These are phyloP conservation scores for Willowsia nigromaculata DNA, from an alignment of 2,888 invertebrate genomes.

Conservation along the genomic window DNA sequence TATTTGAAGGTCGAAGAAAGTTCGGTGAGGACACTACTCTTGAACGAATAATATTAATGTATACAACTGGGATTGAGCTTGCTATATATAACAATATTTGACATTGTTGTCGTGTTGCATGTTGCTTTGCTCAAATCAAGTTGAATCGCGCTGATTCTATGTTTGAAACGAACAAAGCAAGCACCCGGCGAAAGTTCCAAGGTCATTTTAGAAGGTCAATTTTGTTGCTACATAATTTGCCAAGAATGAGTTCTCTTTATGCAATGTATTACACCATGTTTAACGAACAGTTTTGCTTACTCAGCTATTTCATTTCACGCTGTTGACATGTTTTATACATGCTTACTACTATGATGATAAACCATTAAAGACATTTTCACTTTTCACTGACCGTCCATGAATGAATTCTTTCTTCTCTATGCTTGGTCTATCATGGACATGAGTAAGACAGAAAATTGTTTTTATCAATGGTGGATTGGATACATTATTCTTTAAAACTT, in stretches of 20 bases:
- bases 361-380: background rate
- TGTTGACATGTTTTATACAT: background rate
- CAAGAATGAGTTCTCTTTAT: conserved; percentile 11
- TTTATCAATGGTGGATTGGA: no score
- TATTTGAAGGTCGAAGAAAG: conserved; percentile 61
- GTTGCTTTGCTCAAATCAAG: background rate
- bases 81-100: background rate
- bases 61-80: background rate
- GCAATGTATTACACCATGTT: background rate
- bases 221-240: conserved; percentile 69
- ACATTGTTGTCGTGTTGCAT: background rate
- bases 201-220: conserved; percentile 72
- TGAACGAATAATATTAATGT: background rate
- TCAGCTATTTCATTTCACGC: background rate
- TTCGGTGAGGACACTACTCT: conserved; percentile 36
- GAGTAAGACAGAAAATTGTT: background rate
- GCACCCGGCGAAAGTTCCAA: conserved; percentile 72
- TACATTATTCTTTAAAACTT: no score
- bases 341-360: background rate
- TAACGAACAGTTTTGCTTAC: background rate
- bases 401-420: conserved; percentile 28
- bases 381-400: conserved; percentile 9
- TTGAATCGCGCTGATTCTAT: background rate
- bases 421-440: background rate
- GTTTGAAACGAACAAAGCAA: conserved; percentile 26